Evolutionary conservation across 1,140 invertebrate species (phyloP).

Genomic region (Tyrophagus putrescentiae): DNA sequence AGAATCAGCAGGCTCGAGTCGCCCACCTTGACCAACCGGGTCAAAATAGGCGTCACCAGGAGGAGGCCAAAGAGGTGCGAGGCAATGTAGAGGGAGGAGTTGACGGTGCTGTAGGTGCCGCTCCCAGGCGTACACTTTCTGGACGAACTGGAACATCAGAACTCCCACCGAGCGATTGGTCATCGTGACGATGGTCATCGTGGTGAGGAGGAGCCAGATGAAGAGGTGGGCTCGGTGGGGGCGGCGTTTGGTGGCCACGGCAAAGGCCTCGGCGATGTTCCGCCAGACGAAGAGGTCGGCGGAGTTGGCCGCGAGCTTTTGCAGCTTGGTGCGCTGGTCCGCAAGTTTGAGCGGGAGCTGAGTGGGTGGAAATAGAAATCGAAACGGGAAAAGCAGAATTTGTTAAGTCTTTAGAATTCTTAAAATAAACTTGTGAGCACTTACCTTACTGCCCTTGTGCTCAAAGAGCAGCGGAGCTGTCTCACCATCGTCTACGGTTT

Average conservation of each 20-base stretch:
- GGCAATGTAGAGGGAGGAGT: not conserved
- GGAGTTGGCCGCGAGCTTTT: not conserved
- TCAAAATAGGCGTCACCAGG: not conserved
- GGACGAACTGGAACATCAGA: slow-evolving; percentile 19
- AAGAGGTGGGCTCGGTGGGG: not conserved
- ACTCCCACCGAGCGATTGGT: not conserved
- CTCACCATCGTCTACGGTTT: not conserved
- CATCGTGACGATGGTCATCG: not conserved
- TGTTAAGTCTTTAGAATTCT: not conserved
- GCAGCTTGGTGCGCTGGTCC: not conserved
- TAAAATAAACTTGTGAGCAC: not conserved
- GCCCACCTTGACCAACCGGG: not conserved
- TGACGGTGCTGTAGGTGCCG: slow-evolving; percentile 3
- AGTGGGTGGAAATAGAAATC: too few species aligned
- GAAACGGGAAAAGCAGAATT: too few species aligned
- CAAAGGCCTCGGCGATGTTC: slow-evolving; percentile 3
- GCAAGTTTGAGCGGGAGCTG: too few species aligned
- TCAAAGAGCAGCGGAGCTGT: not conserved
- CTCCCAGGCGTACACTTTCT: slow-evolving; percentile 21
- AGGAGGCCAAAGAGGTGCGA: not conserved
- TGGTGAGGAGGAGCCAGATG: slow-evolving; percentile 16
- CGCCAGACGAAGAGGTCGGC: not conserved
- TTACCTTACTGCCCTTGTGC: not conserved
- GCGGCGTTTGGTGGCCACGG: not conserved
- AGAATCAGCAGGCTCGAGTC: slow-evolving; percentile 13